phyloP scores from a whole-genome alignment of 2,797 vertebrate genomes.

The Chromis chromis region DNA sequence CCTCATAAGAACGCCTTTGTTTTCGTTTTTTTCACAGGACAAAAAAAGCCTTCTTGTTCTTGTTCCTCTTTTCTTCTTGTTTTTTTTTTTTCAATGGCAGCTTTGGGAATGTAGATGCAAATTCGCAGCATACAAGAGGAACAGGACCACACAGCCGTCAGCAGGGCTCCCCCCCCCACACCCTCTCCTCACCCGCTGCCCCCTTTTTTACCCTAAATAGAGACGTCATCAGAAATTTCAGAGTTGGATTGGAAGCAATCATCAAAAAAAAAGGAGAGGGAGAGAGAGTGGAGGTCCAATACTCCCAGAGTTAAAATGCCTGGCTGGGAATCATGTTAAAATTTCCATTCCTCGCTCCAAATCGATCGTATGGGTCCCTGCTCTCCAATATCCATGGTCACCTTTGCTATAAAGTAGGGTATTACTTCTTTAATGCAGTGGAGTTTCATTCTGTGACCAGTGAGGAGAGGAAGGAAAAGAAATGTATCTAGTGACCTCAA shows the following conservation, averaged over 20 bases:
- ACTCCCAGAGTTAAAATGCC: constrained; percentile 66
- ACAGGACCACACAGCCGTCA: constrained; percentile 56
- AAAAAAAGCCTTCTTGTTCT: constrained; percentile 46
- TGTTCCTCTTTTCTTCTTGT: background rate
- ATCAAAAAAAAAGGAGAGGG: constrained; percentile 52
- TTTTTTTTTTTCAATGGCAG: constrained; percentile 28
- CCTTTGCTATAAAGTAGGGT: constrained; percentile 76
- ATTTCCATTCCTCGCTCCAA: constrained; percentile 74
- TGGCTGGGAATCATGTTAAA: constrained; percentile 73
- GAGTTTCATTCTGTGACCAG: constrained; percentile 67
- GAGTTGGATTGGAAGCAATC: constrained; percentile 64
- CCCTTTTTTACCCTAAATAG: constrained; percentile 36
- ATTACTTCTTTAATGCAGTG: constrained; percentile 71
- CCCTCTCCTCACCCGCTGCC: constrained; percentile 1
- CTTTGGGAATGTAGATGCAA: constrained; percentile 73
- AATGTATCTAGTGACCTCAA: constrained; percentile 71
- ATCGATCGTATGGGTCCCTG: constrained; percentile 76
- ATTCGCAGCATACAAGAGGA: constrained; percentile 58
- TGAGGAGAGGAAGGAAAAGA: constrained; percentile 66
- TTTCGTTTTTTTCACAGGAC: constrained; percentile 73
- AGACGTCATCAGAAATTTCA: constrained; percentile 63
- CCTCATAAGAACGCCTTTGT: constrained; percentile 77
- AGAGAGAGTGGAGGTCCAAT: constrained; percentile 26
- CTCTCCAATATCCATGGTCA: constrained; percentile 78
- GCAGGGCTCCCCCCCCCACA: background rate